phyloP scores from a whole-genome alignment of 2,113 vertebrate species.

The Tricholaema leucomelas region DNA sequence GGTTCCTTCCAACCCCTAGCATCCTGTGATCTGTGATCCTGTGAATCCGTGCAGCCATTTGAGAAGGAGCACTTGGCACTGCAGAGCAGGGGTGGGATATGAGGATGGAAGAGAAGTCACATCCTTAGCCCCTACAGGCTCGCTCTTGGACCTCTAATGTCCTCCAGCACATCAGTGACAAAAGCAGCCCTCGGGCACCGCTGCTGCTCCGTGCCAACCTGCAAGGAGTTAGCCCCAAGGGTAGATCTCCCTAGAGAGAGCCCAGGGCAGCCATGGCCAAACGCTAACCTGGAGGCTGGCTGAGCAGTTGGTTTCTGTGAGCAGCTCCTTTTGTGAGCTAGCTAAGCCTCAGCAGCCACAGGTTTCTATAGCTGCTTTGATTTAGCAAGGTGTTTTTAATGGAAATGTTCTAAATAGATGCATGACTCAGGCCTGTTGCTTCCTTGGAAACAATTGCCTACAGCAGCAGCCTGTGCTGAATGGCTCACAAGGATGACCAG shows the following conservation, averaged over 20 bases:
- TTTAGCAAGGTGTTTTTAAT: constrained; percentile 67
- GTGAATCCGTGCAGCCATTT: not conserved
- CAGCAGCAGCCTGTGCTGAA: constrained; percentile 41
- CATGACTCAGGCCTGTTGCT: constrained; percentile 60
- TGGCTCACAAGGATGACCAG: constrained; percentile 1
- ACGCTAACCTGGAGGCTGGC: not conserved
- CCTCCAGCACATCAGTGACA: not conserved
- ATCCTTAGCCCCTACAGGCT: not conserved
- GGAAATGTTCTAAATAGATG: constrained; percentile 66
- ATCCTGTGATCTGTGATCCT: too few relatives aligned
- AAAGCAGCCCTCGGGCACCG: not conserved
- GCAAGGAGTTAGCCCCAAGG: not conserved
- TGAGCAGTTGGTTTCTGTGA: not conserved
- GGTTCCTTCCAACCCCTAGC: too few relatives aligned
- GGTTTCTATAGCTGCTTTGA: constrained; percentile 63
- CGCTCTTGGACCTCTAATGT: not conserved
- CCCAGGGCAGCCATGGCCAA: not conserved
- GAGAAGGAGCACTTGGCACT: not conserved
- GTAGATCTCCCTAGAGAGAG: not conserved
- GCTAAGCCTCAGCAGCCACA: constrained; percentile 57
- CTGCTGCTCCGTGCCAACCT: not conserved
- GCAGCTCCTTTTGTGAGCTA: constrained; percentile 36
- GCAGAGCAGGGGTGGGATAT: not conserved
- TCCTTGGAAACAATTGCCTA: constrained; percentile 66
- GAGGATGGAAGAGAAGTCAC: not conserved